Conservation (phyloP, 1,140 invertebrate genomes). For the Cataglyphis hispanica region DNA sequence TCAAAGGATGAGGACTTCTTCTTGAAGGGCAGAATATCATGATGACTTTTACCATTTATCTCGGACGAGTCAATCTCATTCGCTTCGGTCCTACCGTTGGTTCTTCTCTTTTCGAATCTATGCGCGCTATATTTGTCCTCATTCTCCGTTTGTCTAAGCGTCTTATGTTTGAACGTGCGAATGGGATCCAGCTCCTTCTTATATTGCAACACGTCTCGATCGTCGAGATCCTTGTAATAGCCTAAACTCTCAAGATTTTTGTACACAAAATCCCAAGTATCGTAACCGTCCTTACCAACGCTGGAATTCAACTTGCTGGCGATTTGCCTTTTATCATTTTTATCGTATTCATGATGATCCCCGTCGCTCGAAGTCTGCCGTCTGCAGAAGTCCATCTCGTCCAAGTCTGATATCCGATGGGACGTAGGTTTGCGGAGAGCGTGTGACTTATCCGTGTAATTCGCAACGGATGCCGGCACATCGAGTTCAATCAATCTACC, state of each 20-base stretch:
- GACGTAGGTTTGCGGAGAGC: slow-evolving; percentile 66
- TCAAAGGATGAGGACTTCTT: slow-evolving; percentile 77
- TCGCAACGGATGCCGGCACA: slow-evolving; percentile 83
- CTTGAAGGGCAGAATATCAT: slow-evolving; percentile 63
- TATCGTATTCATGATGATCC: slow-evolving; percentile 72
- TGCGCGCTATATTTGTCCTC: slow-evolving; percentile 66
- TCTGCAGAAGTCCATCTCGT: slow-evolving; percentile 77
- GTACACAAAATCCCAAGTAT: slow-evolving; percentile 93
- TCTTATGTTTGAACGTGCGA: slow-evolving; percentile 67
- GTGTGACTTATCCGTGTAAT: slow-evolving; percentile 73
- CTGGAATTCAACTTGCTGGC: slow-evolving; percentile 39
- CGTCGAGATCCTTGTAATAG: slow-evolving; percentile 90
- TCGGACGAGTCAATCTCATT: slow-evolving; percentile 60
- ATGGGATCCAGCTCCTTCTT: slow-evolving; percentile 67
- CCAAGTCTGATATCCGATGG: slow-evolving; percentile 68
- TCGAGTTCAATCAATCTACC: slow-evolving; percentile 91
- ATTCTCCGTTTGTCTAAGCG: slow-evolving; percentile 56
- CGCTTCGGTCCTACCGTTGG: slow-evolving; percentile 8
- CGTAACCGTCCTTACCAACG: slow-evolving; percentile 85
- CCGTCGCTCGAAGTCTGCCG: slow-evolving; percentile 52
- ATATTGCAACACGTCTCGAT: slow-evolving; percentile 87
- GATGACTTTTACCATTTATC: slow-evolving; percentile 64
- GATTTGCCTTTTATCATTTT: slow-evolving; percentile 68
- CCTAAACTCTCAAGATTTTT: slow-evolving; percentile 91
- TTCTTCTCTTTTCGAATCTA: slow-evolving; percentile 67